Base-by-base conservation (phyloP, 1,140 invertebrate genomes). In the Zaprionus ornatus region DNA sequence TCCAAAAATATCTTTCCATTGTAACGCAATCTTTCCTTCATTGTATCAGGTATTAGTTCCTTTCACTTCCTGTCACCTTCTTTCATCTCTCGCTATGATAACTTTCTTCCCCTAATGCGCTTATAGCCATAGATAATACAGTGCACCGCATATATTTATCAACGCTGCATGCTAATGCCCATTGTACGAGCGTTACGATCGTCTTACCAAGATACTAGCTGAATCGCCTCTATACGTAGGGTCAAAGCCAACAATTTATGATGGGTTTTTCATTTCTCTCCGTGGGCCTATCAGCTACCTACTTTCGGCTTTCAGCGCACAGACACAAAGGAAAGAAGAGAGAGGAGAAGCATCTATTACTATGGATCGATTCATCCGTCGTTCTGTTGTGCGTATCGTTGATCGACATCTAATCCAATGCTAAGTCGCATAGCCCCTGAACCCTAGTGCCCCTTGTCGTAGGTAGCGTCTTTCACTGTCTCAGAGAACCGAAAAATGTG, bases 361-460 rank as follows among this genome's bases (percentile, higher is more conserved):
- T 45, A 40, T 29, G 66, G 42, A 45, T 45, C 19, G 45, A 50
- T 50, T 7, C 40, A 45, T 17, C 19, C 52, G 66, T 50, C 57
- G 27, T 17, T 27, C n/a, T 66, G 70, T 61, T 74, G n/a, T 61
- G 25, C 60, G 25, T 74, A 81, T 82, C 77, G 69, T 74, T 82
- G 85, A 78, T 83, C 85, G 81, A 81, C 85, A 90, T 84, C 85
- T 90, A 88, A 90, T 90, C 84, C 84, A 78, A 56, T 61, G 84
- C 52, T 87, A 80, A 87, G 85, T 66, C 80, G 60, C 64, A 5
- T 10, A 35, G 65, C 62, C 74, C 66, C 63, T 79, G 75, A 76
- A 75, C 79, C 71, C 59, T 52, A 59, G 23, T 63, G 60, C 55
- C 67, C 63, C 54, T 56, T 25, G 1, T 13, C 29, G 15, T 62